These are phyloP conservation scores for Mandrillus leucophaeus DNA, from an alignment of 2,113 vertebrate genomes.

Conservation along the genomic window DNA sequence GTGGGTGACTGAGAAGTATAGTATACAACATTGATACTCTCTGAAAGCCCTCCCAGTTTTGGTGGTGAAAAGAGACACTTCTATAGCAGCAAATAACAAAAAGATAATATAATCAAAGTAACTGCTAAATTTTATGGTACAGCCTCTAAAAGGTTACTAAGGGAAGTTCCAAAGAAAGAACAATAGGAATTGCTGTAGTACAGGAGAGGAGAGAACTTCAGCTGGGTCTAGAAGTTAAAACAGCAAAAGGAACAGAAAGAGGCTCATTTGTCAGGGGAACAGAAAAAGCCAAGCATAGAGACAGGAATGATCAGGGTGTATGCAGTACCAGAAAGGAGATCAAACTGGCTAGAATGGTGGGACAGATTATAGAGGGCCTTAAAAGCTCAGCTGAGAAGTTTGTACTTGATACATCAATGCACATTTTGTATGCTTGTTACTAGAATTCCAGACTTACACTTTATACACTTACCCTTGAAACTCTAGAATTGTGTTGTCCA, in stretches of 20 bases:
- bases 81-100: neutral
- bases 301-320: neutral
- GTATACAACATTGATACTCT: neutral
- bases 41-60: neutral
- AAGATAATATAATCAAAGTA: neutral
- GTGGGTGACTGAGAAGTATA: neutral
- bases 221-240: neutral
- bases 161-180: neutral
- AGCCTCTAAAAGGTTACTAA: neutral
- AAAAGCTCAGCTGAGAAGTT: conserved; percentile 46
- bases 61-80: neutral
- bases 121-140: neutral
- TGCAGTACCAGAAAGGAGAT: neutral
- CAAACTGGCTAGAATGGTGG: neutral
- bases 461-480: neutral
- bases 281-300: neutral
- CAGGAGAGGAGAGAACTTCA: neutral
- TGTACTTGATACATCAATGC: neutral
- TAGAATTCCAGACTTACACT: neutral
- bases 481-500: neutral
- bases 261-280: neutral
- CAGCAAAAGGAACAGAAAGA: neutral
- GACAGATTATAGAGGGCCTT: neutral
- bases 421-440: neutral
- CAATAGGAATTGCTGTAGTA: neutral